Conservation (phyloP, 92 coral and sea anemone genomes). For the Parazoanthus darwini region DNA sequence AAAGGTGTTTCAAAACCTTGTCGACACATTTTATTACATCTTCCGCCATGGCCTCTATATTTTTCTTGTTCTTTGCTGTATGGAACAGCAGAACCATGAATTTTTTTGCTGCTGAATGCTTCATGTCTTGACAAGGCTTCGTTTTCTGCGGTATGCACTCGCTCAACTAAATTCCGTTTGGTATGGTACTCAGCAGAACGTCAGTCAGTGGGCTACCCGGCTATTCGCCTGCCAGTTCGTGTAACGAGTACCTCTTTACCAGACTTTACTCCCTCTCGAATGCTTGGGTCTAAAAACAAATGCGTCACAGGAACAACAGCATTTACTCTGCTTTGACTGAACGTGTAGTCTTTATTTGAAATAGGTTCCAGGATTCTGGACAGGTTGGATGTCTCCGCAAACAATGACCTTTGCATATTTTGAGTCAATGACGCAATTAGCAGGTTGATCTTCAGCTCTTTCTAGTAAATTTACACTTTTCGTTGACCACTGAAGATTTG, state of each 20-base stretch:
- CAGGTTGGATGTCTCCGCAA: slow-evolving; percentile 30
- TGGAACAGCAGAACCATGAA: slow-evolving; percentile 34
- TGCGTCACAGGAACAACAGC: slow-evolving; percentile 56
- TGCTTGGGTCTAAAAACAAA: slow-evolving; percentile 41
- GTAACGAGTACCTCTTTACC: not conserved
- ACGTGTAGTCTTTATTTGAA: slow-evolving; percentile 55
- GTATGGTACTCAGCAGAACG: slow-evolving; percentile 61
- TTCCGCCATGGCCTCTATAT: slow-evolving; percentile 58
- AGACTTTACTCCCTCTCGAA: no score
- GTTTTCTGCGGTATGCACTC: no score
- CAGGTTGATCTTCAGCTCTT: slow-evolving; percentile 15
- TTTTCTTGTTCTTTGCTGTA: slow-evolving; percentile 48
- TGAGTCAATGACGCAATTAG: not conserved
- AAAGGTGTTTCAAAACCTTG: slow-evolving; percentile 52
- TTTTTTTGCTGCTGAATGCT: slow-evolving; percentile 14
- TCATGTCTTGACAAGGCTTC: no score
- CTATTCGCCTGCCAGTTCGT: not conserved
- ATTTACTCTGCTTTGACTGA: slow-evolving; percentile 49
- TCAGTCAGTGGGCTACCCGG: slow-evolving; percentile 54
- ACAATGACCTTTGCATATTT: slow-evolving; percentile 31
- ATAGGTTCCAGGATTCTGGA: slow-evolving; percentile 41
- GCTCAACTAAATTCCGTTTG: slow-evolving; percentile 50
- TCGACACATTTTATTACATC: slow-evolving; percentile 53
- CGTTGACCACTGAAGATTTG: no score
- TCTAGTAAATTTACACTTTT: slow-evolving; percentile 2